A percentile compares a stretch with the other conserved stretches of the same genome.
phyloP scores from a whole-genome alignment of 2,113 vertebrate genomes.

The Melanerpes formicivorus region DNA sequence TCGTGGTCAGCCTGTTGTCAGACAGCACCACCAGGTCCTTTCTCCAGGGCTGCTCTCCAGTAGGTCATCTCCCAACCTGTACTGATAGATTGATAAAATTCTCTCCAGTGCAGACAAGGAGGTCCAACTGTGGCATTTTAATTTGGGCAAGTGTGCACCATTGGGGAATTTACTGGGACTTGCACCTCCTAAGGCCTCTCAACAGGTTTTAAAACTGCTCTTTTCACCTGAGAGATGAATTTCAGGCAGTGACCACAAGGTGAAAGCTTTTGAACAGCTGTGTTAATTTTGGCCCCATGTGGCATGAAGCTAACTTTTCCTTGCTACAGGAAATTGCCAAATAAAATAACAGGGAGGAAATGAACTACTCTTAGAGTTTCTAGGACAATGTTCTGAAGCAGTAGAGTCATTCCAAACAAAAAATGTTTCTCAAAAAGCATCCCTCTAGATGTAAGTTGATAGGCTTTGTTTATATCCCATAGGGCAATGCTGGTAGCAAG shows the following conservation, averaged over 20 bases:
- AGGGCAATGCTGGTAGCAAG: conserved; percentile 10
- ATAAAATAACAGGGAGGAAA: conserved; percentile 58
- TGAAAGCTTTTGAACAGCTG: conserved; percentile 43
- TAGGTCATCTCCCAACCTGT: no score
- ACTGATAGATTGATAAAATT: not conserved
- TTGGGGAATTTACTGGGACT: not conserved
- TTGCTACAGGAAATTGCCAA: conserved; percentile 48
- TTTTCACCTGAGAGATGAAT: conserved; percentile 37
- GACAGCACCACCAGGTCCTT: no score
- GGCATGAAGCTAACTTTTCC: conserved; percentile 22
- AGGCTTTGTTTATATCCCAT: conserved; percentile 27
- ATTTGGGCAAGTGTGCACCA: not conserved
- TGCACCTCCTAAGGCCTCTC: not conserved
- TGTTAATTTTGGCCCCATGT: conserved; percentile 53
- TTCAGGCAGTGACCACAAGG: conserved; percentile 42
- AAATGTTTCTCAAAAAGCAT: not conserved
- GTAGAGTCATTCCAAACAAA: conserved; percentile 27
- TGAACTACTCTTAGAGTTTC: conserved; percentile 32
- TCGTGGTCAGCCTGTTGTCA: no score
- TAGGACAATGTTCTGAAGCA: conserved; percentile 42
- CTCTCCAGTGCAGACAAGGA: not conserved
- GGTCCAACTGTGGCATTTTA: not conserved
- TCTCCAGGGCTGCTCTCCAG: no score
- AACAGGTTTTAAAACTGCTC: conserved; percentile 18
- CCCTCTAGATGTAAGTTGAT: not conserved